A percentile compares a stretch with the other conserved stretches of the same genome.
These are phyloP conservation scores for Abscondita cerata DNA, from an alignment of 2,888 invertebrate genomes.

Conservation along the genomic window DNA sequence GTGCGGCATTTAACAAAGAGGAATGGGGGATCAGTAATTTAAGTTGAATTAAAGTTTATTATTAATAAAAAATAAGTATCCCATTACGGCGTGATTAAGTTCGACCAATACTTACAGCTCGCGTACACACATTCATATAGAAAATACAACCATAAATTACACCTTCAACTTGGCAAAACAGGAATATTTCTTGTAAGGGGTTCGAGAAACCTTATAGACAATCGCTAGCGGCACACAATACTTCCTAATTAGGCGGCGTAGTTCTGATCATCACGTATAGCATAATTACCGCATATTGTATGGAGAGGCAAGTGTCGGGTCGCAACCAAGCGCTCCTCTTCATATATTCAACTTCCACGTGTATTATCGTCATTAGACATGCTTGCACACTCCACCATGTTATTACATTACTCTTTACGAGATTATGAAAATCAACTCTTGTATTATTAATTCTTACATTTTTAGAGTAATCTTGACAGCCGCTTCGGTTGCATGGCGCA, in stretches of 20 bases:
- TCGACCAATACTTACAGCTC: neutral
- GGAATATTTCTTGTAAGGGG: conserved; percentile 29
- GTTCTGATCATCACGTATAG: conserved; percentile 39
- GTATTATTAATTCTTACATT: conserved; percentile 20
- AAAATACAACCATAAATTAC: conserved; percentile 17
- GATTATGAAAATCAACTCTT: conserved; percentile 28
- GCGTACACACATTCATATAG: neutral
- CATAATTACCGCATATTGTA: conserved; percentile 39
- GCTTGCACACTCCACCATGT: conserved; percentile 33
- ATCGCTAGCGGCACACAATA: conserved; percentile 37
- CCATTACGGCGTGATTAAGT: conserved; percentile 20
- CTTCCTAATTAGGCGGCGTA: conserved; percentile 39
- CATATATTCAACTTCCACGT: conserved; percentile 26
- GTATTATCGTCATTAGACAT: conserved; percentile 35
- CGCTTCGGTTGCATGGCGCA: neutral
- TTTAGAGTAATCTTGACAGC: conserved; percentile 17
- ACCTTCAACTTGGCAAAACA: conserved; percentile 22
- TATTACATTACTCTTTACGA: conserved; percentile 34
- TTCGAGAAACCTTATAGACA: conserved; percentile 34
- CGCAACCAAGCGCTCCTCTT: conserved; percentile 29
- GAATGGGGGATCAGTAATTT: conserved; percentile 11
- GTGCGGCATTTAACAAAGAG: conserved; percentile 14
- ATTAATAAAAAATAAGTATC: conserved; percentile 17
- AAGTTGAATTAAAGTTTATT: conserved; percentile 14
- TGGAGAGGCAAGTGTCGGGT: conserved; percentile 30